phyloP scores from a whole-genome alignment of 2,888 invertebrate genomes.

The Tipula unca region DNA sequence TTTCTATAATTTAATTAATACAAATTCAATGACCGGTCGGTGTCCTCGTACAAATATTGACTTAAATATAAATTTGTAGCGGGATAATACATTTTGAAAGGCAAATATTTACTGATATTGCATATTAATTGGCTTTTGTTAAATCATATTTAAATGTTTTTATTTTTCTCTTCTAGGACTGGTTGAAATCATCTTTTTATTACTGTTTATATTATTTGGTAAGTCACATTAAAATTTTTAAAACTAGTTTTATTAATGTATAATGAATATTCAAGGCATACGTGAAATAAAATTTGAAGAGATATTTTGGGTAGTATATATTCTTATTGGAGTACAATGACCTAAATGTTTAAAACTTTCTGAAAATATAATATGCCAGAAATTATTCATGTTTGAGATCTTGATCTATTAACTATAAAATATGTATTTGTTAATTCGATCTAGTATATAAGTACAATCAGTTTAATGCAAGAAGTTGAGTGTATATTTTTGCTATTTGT shows the following conservation, averaged over 20 bases:
- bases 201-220: not conserved
- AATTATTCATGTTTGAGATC: too few species aligned
- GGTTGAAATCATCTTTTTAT: not conserved
- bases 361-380: not conserved
- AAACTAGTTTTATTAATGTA: not conserved
- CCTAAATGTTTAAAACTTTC: not conserved
- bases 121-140: not conserved
- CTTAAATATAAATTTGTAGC: not conserved
- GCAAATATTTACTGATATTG: not conserved
- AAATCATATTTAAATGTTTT: not conserved
- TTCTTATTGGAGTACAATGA: not conserved
- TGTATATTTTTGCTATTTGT: too few species aligned
- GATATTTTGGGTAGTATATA: not conserved
- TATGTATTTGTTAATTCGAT: too few species aligned
- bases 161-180: not conserved
- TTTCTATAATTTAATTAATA: not conserved
- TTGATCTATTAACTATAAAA: too few species aligned
- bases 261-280: not conserved
- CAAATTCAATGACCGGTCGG: not conserved
- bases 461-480: too few species aligned
- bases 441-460: too few species aligned
- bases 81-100: not conserved
- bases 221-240: not conserved
- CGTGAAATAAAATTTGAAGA: not conserved
- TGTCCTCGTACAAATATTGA: not conserved